These are phyloP conservation scores for Philantomba maxwellii DNA, from an alignment of 2,113 vertebrate species.

Conservation along the genomic window DNA sequence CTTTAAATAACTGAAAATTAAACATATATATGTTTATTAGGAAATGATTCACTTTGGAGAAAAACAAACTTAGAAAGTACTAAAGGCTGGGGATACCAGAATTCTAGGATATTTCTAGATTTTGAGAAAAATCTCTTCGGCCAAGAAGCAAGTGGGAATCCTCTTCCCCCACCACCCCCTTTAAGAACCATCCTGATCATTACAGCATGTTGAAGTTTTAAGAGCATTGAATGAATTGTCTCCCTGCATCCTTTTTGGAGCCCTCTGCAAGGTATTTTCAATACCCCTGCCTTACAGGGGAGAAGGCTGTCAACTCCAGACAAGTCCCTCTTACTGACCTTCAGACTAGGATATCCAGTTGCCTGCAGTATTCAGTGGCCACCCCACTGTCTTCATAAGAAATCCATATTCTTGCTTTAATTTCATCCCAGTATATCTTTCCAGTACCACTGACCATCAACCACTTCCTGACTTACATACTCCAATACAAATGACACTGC, in stretches of 20 bases:
- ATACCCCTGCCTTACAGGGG: not conserved
- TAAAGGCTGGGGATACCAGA: not conserved
- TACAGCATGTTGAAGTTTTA: not conserved
- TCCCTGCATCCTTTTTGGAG: not conserved
- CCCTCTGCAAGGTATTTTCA: not conserved
- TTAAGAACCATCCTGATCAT: not conserved
- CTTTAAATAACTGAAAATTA: constrained; percentile 10
- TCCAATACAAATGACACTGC: not conserved
- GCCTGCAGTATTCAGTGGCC: not conserved
- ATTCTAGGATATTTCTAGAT: not conserved
- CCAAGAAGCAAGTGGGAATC: not conserved
- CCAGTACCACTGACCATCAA: not conserved
- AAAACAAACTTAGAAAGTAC: not conserved
- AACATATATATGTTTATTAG: not conserved
- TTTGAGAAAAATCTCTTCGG: not conserved
- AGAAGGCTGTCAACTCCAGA: not conserved
- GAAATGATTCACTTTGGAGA: not conserved
- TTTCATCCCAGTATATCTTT: not conserved
- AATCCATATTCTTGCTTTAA: not conserved
- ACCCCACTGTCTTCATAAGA: too few relatives aligned
- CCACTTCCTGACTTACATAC: not conserved
- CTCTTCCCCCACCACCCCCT: not conserved
- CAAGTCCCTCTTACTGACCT: not conserved
- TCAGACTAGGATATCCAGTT: not conserved
- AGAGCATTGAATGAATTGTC: not conserved